Base-by-base conservation (phyloP, 2,113 vertebrate species). In the Dasyprocta punctata region DNA sequence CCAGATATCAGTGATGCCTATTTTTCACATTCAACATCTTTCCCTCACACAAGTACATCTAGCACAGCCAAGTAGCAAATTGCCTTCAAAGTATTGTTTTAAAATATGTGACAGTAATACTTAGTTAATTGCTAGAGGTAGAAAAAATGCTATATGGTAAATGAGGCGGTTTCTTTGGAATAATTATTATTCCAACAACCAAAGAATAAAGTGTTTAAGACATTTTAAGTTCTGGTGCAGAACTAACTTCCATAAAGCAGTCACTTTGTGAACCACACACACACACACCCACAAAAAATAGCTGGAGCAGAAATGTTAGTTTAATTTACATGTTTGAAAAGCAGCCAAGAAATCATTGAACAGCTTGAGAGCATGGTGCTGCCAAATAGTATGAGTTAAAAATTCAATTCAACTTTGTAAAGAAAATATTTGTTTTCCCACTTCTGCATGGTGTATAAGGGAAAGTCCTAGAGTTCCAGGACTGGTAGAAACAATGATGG, bases 61-160 rank as follows among this genome's bases (percentile, higher is more conserved):
- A 0, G 2, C 1, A 0, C 4, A 28, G 61, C 26, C 3, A 28
- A 13, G 58, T 0, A 1, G 4, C n/a, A 41, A 12, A 4, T 19
- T 26, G 17, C 26, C 22, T 47, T 58, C 2, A 3, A 0, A 1
- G 9, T 26, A 13, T 13, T 1, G 30, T 24, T n/a, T 14, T 41
- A 26, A 41, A 24, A 38, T 19, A 12, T 4, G 2, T 20, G 12
- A 7, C 0, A 1, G 33, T 26, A 44, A 0, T 3, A 11, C 22
- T 19, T 3, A 9, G 36, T 73, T 5, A 0, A 2, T 3, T 3
- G 52, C 52, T 19, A 2, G 52, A 3, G 5, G 14, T 1, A 33
- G 0, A 6, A 28, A 33, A n/a, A 7, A 4, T 7, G 13, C 7
- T 10, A 0, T 20, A 11, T 19, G 47, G 61, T 24, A 20, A 61